Conservation (phyloP, 2,113 vertebrate genomes). For the Oostethus manadensis region DNA sequence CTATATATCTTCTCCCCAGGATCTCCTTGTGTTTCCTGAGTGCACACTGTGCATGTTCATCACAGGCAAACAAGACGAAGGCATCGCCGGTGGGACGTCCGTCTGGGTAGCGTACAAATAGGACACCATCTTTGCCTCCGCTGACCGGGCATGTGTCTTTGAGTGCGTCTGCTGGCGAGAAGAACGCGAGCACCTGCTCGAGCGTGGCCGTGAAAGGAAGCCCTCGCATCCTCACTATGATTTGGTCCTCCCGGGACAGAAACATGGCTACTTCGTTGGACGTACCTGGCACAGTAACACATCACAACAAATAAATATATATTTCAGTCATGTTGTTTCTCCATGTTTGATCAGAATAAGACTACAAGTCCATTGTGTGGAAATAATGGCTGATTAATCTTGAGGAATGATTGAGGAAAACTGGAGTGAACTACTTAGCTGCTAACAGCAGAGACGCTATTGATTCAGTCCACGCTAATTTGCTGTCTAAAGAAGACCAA, state of each 20-base stretch:
- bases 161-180: conserved; percentile 59
- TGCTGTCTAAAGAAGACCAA: too few species aligned
- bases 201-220: conserved; percentile 90
- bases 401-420: too few species aligned
- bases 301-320: conserved; percentile 9
- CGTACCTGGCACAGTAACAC: conserved; percentile 73
- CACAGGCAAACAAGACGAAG: conserved; percentile 91
- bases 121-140: conserved; percentile 78
- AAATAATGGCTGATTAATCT: too few species aligned
- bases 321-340: too few species aligned
- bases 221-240: conserved; percentile 90
- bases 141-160: conserved; percentile 80
- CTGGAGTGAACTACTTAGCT: too few species aligned
- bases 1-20: conserved; percentile 93
- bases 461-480: too few species aligned
- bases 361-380: too few species aligned
- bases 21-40: conserved; percentile 95
- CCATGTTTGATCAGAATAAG: too few species aligned
- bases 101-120: conserved; percentile 92
- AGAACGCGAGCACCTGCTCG: conserved; percentile 85
- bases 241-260: conserved; percentile 88
- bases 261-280: conserved; percentile 93
- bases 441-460: too few species aligned
- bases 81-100: conserved; percentile 94
- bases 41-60: conserved; percentile 89